These are phyloP conservation scores for Pelochelys cantorii DNA, from an alignment of 2,797 vertebrate genomes.

Conservation along the genomic window DNA sequence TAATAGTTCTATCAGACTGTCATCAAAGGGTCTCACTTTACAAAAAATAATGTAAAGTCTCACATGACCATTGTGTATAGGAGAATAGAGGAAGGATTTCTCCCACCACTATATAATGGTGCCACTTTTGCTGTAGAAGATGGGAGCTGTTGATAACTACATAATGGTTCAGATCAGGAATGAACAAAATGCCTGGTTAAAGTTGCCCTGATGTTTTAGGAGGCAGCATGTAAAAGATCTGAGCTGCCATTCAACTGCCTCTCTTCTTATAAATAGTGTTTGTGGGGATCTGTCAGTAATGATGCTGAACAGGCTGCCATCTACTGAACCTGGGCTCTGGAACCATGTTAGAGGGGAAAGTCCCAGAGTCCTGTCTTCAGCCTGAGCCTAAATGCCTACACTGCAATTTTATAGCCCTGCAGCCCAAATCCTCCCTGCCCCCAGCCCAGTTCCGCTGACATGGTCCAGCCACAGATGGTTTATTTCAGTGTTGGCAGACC, in stretches of 20 bases:
- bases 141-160: background rate
- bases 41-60: background rate
- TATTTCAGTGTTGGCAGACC: background rate
- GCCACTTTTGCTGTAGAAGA: background rate
- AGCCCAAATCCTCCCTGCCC: background rate
- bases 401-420: background rate
- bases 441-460: background rate
- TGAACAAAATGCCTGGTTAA: background rate
- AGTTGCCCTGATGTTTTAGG: background rate
- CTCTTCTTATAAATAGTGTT: constrained; percentile 25
- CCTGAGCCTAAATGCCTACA: background rate
- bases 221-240: background rate
- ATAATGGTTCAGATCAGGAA: background rate
- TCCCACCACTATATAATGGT: background rate
- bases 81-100: background rate
- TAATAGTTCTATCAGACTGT: constrained; percentile 57
- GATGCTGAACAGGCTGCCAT: constrained; percentile 52
- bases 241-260: constrained; percentile 23
- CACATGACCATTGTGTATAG: constrained; percentile 42
- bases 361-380: background rate
- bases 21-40: constrained; percentile 57
- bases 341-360: background rate
- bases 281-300: constrained; percentile 12
- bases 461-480: background rate
- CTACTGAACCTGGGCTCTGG: background rate